A percentile compares a stretch with the other conserved stretches of the same genome.
Conservation (phyloP, 2,113 vertebrate species). For the Chaetodon auriga region DNA sequence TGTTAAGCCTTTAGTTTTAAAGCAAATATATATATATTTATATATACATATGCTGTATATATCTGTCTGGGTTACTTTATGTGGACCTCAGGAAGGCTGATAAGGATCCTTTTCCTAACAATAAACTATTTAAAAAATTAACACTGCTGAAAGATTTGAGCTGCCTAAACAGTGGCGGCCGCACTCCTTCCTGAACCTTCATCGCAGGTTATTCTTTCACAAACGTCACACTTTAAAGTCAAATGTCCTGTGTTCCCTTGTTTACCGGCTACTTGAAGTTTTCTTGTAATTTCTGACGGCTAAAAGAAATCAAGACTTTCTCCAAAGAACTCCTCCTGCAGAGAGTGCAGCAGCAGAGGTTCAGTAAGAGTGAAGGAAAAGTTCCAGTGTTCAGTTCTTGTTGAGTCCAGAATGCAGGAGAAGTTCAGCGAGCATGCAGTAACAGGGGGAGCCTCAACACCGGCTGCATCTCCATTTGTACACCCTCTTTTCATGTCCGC, state of each 20-base stretch:
- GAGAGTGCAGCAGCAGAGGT: constrained; percentile 2
- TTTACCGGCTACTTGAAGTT: not conserved
- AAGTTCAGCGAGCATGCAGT: constrained; percentile 51
- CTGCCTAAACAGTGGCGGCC: constrained; percentile 14
- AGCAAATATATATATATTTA: constrained; percentile 5
- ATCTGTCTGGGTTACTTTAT: constrained; percentile 10
- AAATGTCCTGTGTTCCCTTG: constrained; percentile 3
- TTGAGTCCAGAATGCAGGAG: constrained; percentile 26
- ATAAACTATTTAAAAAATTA: constrained; percentile 16
- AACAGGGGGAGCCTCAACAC: constrained; percentile 8
- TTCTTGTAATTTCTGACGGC: constrained; percentile 12
- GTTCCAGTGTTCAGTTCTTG: constrained; percentile 10
- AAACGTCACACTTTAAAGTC: not conserved
- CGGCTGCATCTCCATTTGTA: constrained; percentile 23
- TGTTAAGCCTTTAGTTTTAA: constrained; percentile 19
- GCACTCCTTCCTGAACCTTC: not conserved
- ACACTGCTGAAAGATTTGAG: constrained; percentile 16
- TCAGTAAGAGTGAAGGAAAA: constrained; percentile 17
- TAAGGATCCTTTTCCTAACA: constrained; percentile 9
- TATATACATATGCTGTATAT: not conserved
- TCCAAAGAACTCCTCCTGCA: constrained; percentile 5
- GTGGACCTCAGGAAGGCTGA: constrained; percentile 20
- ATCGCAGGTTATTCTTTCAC: not conserved
- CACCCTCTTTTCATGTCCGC: not conserved
- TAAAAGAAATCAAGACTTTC: constrained; percentile 5